Evolutionary conservation across 2,113 vertebrate genomes (phyloP), one percentile per base, ranked within the genome.

Genomic region (Crotalus viridis): DNA sequence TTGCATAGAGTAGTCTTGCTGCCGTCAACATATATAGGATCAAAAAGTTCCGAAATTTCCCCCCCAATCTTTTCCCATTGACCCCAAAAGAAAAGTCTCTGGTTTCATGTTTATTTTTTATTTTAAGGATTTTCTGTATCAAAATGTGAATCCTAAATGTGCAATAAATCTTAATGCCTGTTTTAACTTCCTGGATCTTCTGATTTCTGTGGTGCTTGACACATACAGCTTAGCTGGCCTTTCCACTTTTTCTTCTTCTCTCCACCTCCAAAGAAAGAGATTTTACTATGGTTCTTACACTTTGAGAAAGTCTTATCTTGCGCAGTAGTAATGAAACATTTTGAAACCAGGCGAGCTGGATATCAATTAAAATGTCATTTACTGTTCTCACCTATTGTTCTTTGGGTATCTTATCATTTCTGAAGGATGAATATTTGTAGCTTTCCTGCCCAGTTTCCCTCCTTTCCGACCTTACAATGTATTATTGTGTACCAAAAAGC

Each of bases 301-400:
- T 59, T 85, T 64, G 59, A 87, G 8, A 48, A 39, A 87, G 48
- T 54, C 69, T 59, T 85, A 90, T 89, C 88, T 93, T 28, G 81
- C 10, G 3, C 28, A 89, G 39, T 17, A 51, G 55, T 90, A 86
- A 93, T 89, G 43, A 51, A 85, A 92, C 10, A 43, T 92, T 89
- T 92, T 54, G 85, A 92, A 92, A 24, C 43, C 54, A 59, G n/a
- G 59, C 43, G 56, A 89, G 92, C 88, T 86, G 55, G 43, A 26
- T 92, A 57, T 85, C 54, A 85, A 54, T 85, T 85, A 22, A 92
- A 59, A 59, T 39, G 87, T 85, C 85, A 55, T 92, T 92, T 89
- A 92, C 43, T 89, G 39, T 22, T 85, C 28, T 81, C 22, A 15
- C 10, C 26, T 57, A 15, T 28, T 85, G 15, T 51, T 59, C 15